These are phyloP conservation scores for Hyposoter dolosus DNA, from an alignment of 2,888 invertebrate genomes.

Conservation along the genomic window DNA sequence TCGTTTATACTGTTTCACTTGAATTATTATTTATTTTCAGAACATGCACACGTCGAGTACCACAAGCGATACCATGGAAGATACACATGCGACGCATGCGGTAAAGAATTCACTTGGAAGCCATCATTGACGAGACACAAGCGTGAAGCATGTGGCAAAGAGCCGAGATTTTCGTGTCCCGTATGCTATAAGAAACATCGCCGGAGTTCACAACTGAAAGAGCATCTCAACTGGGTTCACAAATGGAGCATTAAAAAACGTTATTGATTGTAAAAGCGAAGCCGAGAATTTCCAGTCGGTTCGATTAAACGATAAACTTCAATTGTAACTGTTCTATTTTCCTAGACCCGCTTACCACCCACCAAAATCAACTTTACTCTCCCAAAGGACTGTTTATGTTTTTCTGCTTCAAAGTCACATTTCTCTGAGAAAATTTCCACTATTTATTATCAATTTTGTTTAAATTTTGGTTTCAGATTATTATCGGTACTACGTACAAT, in stretches of 20 bases:
- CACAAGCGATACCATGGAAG: conserved; percentile 71
- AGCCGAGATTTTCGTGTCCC: conserved; percentile 83
- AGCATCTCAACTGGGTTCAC: conserved; percentile 77
- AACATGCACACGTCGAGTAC: conserved; percentile 65
- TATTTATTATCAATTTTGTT: conserved; percentile 31
- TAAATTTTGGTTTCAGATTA: conserved; percentile 69
- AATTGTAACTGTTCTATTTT: not conserved
- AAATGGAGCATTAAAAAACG: conserved; percentile 56
- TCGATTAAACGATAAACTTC: not conserved
- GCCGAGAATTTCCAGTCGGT: no score
- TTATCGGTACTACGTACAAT: conserved; percentile 55
- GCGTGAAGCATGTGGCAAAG: conserved; percentile 84
- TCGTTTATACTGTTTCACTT: not conserved
- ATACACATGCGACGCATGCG: conserved; percentile 76
- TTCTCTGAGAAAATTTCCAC: not conserved
- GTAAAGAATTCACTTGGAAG: conserved; percentile 80
- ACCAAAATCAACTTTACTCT: not conserved
- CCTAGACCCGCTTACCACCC: not conserved
- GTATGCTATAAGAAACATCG: conserved; percentile 80
- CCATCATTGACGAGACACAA: conserved; percentile 78
- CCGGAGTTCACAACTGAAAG: conserved; percentile 79
- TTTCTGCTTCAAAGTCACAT: not conserved
- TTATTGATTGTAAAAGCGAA: conserved; percentile 36
- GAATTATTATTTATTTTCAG: conserved; percentile 67
- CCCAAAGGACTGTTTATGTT: not conserved